A percentile compares a stretch with the other conserved stretches of the same genome.
phyloP scores from a whole-genome alignment of 2,888 invertebrate genomes.

The Camptogramma bilineatum region DNA sequence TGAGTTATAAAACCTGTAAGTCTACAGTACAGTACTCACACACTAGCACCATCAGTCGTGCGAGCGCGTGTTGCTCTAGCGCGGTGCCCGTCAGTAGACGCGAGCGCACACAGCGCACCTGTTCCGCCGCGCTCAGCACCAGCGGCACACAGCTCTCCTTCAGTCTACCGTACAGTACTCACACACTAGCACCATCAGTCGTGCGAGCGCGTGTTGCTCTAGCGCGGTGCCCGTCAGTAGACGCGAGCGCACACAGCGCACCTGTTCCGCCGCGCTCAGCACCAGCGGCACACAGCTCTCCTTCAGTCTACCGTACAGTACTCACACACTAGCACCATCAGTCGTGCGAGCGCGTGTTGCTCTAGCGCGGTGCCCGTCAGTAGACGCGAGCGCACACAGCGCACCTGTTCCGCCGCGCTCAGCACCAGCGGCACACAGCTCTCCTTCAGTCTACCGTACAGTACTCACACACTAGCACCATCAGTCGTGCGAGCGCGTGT shows the following conservation, averaged over 20 bases:
- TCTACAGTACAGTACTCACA: no score
- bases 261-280: slow-evolving; percentile 74
- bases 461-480: slow-evolving; percentile 80
- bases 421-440: slow-evolving; percentile 68
- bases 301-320: slow-evolving; percentile 69
- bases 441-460: background rate
- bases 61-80: slow-evolving; percentile 75
- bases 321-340: slow-evolving; percentile 80
- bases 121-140: slow-evolving; percentile 72
- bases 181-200: slow-evolving; percentile 80
- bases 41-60: slow-evolving; percentile 78
- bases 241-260: slow-evolving; percentile 69
- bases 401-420: slow-evolving; percentile 74
- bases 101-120: slow-evolving; percentile 70
- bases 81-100: slow-evolving; percentile 71
- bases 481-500: slow-evolving; percentile 76
- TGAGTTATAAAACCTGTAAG: no score
- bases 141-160: slow-evolving; percentile 65
- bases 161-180: slow-evolving; percentile 52
- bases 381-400: slow-evolving; percentile 69
- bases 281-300: slow-evolving; percentile 72
- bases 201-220: slow-evolving; percentile 76
- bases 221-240: slow-evolving; percentile 70
- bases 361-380: slow-evolving; percentile 72
- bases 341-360: slow-evolving; percentile 75